Conservation (phyloP, 2,888 invertebrate species). For the Imbricaverruca yamaguchii region DNA sequence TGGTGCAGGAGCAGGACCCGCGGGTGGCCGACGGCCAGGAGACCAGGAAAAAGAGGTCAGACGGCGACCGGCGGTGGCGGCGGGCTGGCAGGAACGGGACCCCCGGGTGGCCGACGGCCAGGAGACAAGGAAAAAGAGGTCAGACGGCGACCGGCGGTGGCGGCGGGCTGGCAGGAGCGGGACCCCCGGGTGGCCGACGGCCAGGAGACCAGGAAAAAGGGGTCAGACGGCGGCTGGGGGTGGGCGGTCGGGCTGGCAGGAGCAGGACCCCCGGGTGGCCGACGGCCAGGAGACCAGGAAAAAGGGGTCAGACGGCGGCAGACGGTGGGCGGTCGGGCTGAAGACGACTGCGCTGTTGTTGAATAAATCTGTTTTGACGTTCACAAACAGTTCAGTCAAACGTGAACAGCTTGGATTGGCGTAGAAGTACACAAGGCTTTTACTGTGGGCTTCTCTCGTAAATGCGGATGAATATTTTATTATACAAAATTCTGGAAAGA, state of each 20-base stretch:
- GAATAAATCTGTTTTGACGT: too few species aligned
- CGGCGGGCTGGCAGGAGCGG: background rate
- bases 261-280: constrained; percentile 4
- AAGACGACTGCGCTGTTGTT: too few species aligned
- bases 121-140: background rate
- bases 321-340: too few species aligned
- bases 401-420: too few species aligned
- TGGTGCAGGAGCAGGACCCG: background rate
- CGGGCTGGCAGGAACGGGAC: background rate
- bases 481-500: too few species aligned
- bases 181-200: constrained; percentile 3
- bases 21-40: background rate
- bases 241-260: background rate
- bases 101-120: background rate
- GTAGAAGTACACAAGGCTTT: too few species aligned
- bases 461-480: too few species aligned
- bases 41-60: background rate
- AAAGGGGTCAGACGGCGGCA: background rate
- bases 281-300: background rate
- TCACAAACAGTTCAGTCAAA: too few species aligned
- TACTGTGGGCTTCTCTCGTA: too few species aligned
- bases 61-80: too few species aligned
- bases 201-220: background rate
- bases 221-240: background rate
- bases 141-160: background rate